Evolutionary conservation across 2,888 invertebrate genomes (phyloP).

Genomic region (Glyphotaelius pellucidus): DNA sequence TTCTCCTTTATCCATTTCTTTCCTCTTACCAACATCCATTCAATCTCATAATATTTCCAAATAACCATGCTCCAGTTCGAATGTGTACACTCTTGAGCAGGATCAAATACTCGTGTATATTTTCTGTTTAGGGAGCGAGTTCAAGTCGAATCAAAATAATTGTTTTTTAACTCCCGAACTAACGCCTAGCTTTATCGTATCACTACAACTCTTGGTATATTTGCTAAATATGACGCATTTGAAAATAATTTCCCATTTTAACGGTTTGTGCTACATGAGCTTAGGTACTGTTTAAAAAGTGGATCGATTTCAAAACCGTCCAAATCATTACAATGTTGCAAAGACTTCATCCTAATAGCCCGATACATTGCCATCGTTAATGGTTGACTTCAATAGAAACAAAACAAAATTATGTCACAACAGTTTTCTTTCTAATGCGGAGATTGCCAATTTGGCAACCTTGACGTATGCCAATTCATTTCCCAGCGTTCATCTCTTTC

Average conservation of each 20-base stretch:
- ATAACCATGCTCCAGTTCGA: not conserved
- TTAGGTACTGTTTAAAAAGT: not conserved
- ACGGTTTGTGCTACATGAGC: not conserved
- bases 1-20: too few relatives aligned
- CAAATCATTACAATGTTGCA: not conserved
- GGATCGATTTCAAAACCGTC: not conserved
- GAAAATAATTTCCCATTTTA: not conserved
- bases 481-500: constrained; percentile 26
- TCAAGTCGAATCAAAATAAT: not conserved
- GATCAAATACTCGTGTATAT: not conserved
- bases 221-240: not conserved
- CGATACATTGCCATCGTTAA: not conserved
- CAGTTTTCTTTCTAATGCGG: constrained; percentile 23
- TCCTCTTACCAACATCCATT: not conserved
- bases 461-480: constrained; percentile 11
- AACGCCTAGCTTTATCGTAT: not conserved
- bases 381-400: constrained; percentile 4
- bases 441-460: constrained; percentile 15
- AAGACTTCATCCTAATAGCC: not conserved
- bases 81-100: not conserved
- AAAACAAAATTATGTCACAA: constrained; percentile 10
- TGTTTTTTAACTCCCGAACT: too few relatives aligned
- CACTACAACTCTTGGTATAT: not conserved
- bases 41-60: not conserved
- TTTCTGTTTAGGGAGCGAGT: not conserved